Evolutionary conservation across 2,888 invertebrate genomes (phyloP), one percentile per base, ranked within the genome.

Genomic region (Ophion costatus): DNA sequence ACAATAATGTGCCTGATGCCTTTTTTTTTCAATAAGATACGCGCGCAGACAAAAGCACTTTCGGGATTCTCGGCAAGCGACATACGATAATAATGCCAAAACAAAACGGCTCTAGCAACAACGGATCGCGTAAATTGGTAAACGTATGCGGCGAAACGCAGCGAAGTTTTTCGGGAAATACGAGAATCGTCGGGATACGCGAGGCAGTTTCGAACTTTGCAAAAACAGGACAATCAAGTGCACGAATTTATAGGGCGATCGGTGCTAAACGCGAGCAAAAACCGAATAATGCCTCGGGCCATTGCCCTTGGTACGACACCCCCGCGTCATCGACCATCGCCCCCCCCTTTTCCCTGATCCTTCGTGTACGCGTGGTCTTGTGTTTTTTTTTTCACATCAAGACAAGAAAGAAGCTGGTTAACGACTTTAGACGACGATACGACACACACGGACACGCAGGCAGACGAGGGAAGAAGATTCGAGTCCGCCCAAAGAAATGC

Each of bases 201-300:
- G 87, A 85, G 24, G 45, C 85, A 78, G 67, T 86, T 77, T 71
- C 61, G 76, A 74, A 67, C 75, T 59, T 42, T 45, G 82, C 81
- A 85, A 88, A 66, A 91, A 90, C 89, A 88, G 88, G 87, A 89
- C 88, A 89, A 90, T 90, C 88, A 90, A 90, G 75, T 90, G 67
- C 85, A 63, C 80, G 86, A 86, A 80, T 89, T 89, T 90, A 90
- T 88, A 88, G 76, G 82, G 80, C 71, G 51, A 64, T 69, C 17
- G 70, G 74, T 80, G 80, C 22, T 70, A 79, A 76, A 64, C 14
- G 17, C 59, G 67, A 67, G 67, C 38, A 61, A 61, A 78, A 69
- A 77, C 38, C 42, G 74, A 64, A 80, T 70, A 80, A 80, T 78
- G 80, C 51, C 56, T 42, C 73, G 61, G 82, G 76, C 24, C 84